Base-by-base conservation (phyloP, 1,140 invertebrate genomes). In the Trichoplusia ni region DNA sequence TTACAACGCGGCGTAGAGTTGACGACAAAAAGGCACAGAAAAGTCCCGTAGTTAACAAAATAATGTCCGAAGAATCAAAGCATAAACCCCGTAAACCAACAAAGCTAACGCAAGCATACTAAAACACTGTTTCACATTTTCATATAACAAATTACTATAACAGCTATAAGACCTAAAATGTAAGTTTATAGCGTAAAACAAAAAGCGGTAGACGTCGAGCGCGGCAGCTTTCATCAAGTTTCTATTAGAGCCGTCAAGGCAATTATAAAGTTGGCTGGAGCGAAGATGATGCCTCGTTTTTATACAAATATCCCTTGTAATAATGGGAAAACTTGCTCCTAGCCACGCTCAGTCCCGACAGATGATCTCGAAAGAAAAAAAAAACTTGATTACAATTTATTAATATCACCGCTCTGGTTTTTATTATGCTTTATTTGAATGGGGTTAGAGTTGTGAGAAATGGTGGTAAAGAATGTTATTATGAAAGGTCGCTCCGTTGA, bases 201-300 rank as follows among this genome's bases (percentile, higher is more conserved):
- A 83, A 82, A 76, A 77, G 75, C 74, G 64, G 74, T 77, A 67
- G 77, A 67, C 68, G 62, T 29, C 29, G 71, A 21, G 64, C 59
- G 63, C 72, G 85, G 81, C 80, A 86, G 84, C 84, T 89, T 85
- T 82, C 83, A 89, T 89, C 84, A 86, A 87, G 77, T 87, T 87
- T 86, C 72, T 76, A 86, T 89, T 89, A 86, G 73, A 70, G 64
- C 75, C 86, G 84, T 82, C 84, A 81, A 86, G 80, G 78, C 82
- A 89, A 89, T 89, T 89, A 89, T 79, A 81, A 89, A 87, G 82
- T 86, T 87, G 79, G 53, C 49, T 60, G 74, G 73, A 69, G 75
- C 71, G 58, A 64, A 77, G 71, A 77, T 79, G 80, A 81, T 83
- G 73, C 64, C 70, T 69, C 75, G 75, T 81, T 83, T 84, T 87